Base-by-base conservation (phyloP, 2,113 vertebrate species). In the Hymenochirus boettgeri region DNA sequence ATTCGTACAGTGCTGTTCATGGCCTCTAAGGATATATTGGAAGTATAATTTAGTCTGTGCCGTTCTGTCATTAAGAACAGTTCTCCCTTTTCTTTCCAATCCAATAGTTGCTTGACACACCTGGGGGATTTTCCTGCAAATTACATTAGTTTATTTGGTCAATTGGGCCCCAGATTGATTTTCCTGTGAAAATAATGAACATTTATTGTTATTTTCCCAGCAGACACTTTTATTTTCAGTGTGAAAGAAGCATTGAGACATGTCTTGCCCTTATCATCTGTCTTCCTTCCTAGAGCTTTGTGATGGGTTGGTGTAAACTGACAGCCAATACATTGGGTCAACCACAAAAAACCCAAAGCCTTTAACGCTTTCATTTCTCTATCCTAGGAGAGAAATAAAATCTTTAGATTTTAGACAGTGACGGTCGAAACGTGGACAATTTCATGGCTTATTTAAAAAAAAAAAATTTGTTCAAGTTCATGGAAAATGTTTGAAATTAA, bases 181-280 rank as follows among this genome's bases (percentile, higher is more conserved):
- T 84, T 84, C 79, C 79, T 81, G 81, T 80, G 80, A 79, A 83
- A 84, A 84, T 83, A 83, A 84, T 84, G 81, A 84, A 84, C 82
- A 83, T 84, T 83, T 83, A 84, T 84, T 79, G 82, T 82, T 84
- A 84, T 83, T 83, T 82, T 83, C 81, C 82, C 79, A 72, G 75
- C 23, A 79, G 81, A 78, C 79, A 74, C 70, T 76, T 79, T 78
- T 79, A 79, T 80, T 84, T 83, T 73, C 78, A 71, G 24, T 69
- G 62, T 74, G 79, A 83, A 74, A 74, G 77, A 75, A 77, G 71
- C 64, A 58, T 29, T 22, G 31, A 53, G 47, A 42, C 18, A 59
- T 59, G 47, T 31, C 70, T 66, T 1, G 21, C 61, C 72, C 73
- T 5, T 42, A 61, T 69, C 70, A 56, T 70, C 69, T 42, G 63